A percentile compares a stretch with the other conserved stretches of the same genome.
These are phyloP conservation scores for Euwallacea fornicatus DNA, from an alignment of 1,140 invertebrate genomes.

Conservation along the genomic window DNA sequence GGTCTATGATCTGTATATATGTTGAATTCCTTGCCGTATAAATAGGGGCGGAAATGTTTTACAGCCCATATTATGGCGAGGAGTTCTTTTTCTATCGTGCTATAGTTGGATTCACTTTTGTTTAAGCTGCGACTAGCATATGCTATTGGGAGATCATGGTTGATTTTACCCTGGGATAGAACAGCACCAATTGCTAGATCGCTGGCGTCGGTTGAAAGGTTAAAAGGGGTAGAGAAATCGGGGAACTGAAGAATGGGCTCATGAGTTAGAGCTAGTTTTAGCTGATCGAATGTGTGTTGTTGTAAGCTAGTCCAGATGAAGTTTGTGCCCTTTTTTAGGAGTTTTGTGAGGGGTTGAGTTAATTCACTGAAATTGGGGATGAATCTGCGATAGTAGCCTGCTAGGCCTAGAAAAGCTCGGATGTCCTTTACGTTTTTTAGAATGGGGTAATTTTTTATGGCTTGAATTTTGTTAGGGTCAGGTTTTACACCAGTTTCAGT, in stretches of 20 bases:
- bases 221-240: constrained; percentile 49
- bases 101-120: constrained; percentile 44
- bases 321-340: constrained; percentile 44
- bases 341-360: constrained; percentile 38
- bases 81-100: constrained; percentile 46
- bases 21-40: constrained; percentile 49
- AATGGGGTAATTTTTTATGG: constrained; percentile 40
- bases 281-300: constrained; percentile 10
- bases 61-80: constrained; percentile 53
- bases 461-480: constrained; percentile 42
- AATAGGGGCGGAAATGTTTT: constrained; percentile 52
- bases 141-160: constrained; percentile 43
- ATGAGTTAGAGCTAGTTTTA: constrained; percentile 39
- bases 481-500: constrained; percentile 42
- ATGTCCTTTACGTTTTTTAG: constrained; percentile 42
- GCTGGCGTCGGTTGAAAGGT: constrained; percentile 49
- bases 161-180: constrained; percentile 44
- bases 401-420: constrained; percentile 43
- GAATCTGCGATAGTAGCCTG: constrained; percentile 47
- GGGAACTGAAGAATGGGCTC: constrained; percentile 43
- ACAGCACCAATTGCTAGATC: constrained; percentile 47
- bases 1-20: constrained; percentile 41
- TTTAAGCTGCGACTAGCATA: constrained; percentile 46
- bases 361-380: constrained; percentile 43
- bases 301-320: constrained; percentile 33